Evolutionary conservation across 1,140 invertebrate species (phyloP).

Genomic region (Physella acuta): DNA sequence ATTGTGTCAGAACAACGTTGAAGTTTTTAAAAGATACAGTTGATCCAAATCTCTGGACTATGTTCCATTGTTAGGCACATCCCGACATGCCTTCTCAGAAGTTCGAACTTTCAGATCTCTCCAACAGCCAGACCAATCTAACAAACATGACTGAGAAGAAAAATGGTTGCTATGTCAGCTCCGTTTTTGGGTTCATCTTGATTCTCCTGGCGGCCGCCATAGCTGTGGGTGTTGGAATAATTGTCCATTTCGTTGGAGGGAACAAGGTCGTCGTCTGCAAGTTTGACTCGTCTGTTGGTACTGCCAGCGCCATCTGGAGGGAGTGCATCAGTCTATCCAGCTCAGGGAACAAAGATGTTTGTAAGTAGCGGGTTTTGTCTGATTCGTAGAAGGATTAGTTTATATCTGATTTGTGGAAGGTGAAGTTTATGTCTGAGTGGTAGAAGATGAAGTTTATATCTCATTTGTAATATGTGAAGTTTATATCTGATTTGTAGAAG

Average conservation of each 20-base stretch:
- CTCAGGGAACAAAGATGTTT: not conserved
- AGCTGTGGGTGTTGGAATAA: not conserved
- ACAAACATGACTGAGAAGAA: not conserved
- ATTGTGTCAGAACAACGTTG: no score
- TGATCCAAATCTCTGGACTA: no score
- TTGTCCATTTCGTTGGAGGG: conserved; percentile 1
- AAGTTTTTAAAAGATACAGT: no score
- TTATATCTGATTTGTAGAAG: no score
- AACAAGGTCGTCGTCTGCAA: conserved; percentile 6
- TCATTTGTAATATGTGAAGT: no score
- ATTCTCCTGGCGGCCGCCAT: not conserved
- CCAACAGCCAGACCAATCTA: not conserved
- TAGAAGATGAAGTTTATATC: no score
- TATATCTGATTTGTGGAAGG: no score
- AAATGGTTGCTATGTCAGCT: conserved; percentile 1
- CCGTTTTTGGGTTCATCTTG: not conserved
- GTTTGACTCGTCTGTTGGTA: not conserved
- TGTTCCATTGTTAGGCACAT: no score
- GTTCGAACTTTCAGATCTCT: not conserved
- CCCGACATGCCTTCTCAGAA: not conserved
- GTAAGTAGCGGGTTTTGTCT: no score
- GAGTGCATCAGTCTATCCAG: not conserved
- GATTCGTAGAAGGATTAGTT: no score
- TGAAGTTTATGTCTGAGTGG: no score
- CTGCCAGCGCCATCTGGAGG: no score